Percentiles rank a stretch among this genome's conserved stretches.
Conservation (phyloP, 2,888 invertebrate genomes). For the Glomeris marginata region DNA sequence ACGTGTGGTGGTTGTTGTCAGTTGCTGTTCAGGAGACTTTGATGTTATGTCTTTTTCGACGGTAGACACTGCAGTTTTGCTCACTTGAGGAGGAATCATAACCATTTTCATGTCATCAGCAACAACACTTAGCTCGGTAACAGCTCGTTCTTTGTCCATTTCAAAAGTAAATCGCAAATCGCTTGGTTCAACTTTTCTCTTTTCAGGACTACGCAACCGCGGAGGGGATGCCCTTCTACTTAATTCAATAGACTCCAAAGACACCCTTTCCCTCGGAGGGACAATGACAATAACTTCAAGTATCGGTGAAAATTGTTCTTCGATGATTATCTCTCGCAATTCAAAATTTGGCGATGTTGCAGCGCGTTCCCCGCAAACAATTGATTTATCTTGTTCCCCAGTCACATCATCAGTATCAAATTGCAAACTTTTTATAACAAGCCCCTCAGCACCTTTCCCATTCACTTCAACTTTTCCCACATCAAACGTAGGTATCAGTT, state of each 20-base stretch:
- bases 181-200: not conserved
- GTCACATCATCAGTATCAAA: not conserved
- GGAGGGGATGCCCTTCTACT: too few relatives aligned
- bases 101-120: too few relatives aligned
- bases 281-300: conserved; percentile 12
- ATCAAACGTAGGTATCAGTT: not conserved
- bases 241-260: not conserved
- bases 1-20: not conserved
- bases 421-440: not conserved
- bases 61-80: too few relatives aligned
- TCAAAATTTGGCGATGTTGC: conserved; percentile 1
- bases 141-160: not conserved
- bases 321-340: conserved; percentile 11
- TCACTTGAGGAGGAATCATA: too few relatives aligned
- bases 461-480: not conserved
- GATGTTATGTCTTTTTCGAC: too few relatives aligned
- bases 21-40: too few relatives aligned
- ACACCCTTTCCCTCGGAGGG: conserved; percentile 5
- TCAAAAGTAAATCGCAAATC: not conserved
- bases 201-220: too few relatives aligned
- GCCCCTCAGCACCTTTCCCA: not conserved
- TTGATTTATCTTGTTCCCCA: not conserved
- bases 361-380: not conserved
- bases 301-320: conserved; percentile 15
- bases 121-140: not conserved